phyloP scores from a whole-genome alignment of 2,888 invertebrate species.

The Drosophila maculinotata region DNA sequence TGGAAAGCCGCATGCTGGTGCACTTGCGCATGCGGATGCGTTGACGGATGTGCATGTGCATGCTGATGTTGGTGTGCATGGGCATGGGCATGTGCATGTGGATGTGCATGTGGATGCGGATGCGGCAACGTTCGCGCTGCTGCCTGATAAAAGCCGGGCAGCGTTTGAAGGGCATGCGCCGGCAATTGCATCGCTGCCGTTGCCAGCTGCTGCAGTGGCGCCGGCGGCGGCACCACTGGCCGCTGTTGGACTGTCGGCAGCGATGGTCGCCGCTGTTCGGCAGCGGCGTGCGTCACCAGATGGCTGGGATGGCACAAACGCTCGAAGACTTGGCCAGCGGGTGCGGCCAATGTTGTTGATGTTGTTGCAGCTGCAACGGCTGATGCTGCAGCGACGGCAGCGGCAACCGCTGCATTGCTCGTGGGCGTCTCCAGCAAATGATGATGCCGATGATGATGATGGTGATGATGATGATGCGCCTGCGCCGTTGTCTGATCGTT shows the following conservation, averaged over 20 bases:
- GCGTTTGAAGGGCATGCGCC: slow-evolving; percentile 53
- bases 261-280: slow-evolving; percentile 33
- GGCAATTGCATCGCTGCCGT: slow-evolving; percentile 33
- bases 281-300: slow-evolving; percentile 22
- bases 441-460: slow-evolving; percentile 77
- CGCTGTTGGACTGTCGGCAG: slow-evolving; percentile 52
- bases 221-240: slow-evolving; percentile 14
- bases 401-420: slow-evolving; percentile 56
- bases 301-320: slow-evolving; percentile 56
- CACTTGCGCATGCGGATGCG: slow-evolving; percentile 36
- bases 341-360: slow-evolving; percentile 17
- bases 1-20: slow-evolving; percentile 52
- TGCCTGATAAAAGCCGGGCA: slow-evolving; percentile 52
- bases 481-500: slow-evolving; percentile 53
- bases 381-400: slow-evolving; percentile 57
- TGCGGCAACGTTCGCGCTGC: slow-evolving; percentile 44
- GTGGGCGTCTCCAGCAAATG: slow-evolving; percentile 68
- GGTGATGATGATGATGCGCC: slow-evolving; percentile 69
- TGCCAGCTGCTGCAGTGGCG: slow-evolving; percentile 2
- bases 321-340: slow-evolving; percentile 50
- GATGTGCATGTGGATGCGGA: slow-evolving; percentile 36
- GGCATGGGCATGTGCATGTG: slow-evolving; percentile 34
- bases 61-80: slow-evolving; percentile 48
- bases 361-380: slow-evolving; percentile 38
- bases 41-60: slow-evolving; percentile 40